phyloP scores from a whole-genome alignment of 2,888 invertebrate genomes.

The Ormyrus thymus region DNA sequence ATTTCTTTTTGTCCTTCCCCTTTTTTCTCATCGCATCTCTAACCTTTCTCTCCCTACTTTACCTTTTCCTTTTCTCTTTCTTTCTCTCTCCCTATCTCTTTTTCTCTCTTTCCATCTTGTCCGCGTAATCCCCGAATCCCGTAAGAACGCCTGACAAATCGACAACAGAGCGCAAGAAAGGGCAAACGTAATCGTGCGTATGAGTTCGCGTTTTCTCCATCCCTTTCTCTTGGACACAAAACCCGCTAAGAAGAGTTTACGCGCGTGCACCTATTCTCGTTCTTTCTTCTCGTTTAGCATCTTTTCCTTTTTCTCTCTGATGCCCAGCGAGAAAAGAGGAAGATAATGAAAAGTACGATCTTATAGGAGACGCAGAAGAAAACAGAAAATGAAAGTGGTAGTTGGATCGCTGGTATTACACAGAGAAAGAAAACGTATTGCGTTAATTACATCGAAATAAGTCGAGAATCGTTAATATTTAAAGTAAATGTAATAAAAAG shows the following conservation, averaged over 20 bases:
- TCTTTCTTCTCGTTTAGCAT: slow-evolving; percentile 12
- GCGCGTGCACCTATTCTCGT: slow-evolving; percentile 17
- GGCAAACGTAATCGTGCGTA: slow-evolving; percentile 46
- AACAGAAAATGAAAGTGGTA: slow-evolving; percentile 60
- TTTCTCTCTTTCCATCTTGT: not conserved
- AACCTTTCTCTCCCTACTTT: slow-evolving; percentile 33
- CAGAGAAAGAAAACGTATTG: slow-evolving; percentile 46
- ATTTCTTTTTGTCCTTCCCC: slow-evolving; percentile 35
- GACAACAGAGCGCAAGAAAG: slow-evolving; percentile 45
- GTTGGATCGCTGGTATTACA: slow-evolving; percentile 65
- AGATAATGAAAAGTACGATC: slow-evolving; percentile 53
- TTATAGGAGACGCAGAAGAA: slow-evolving; percentile 50
- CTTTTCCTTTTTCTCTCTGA: slow-evolving; percentile 21
- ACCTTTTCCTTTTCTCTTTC: slow-evolving; percentile 16
- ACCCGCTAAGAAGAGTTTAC: slow-evolving; percentile 33
- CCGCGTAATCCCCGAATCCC: slow-evolving; percentile 29
- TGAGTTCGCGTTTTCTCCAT: slow-evolving; percentile 32
- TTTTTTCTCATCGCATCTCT: slow-evolving; percentile 36
- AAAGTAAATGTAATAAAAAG: slow-evolving; percentile 63
- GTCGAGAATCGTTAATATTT: slow-evolving; percentile 61
- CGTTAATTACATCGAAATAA: slow-evolving; percentile 59
- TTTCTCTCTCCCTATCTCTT: slow-evolving; percentile 1
- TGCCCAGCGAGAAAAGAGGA: slow-evolving; percentile 38
- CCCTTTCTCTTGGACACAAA: not conserved
- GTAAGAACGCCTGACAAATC: slow-evolving; percentile 41